Evolutionary conservation across 2,113 vertebrate species (phyloP).

Genomic region (Trematocara variabile): DNA sequence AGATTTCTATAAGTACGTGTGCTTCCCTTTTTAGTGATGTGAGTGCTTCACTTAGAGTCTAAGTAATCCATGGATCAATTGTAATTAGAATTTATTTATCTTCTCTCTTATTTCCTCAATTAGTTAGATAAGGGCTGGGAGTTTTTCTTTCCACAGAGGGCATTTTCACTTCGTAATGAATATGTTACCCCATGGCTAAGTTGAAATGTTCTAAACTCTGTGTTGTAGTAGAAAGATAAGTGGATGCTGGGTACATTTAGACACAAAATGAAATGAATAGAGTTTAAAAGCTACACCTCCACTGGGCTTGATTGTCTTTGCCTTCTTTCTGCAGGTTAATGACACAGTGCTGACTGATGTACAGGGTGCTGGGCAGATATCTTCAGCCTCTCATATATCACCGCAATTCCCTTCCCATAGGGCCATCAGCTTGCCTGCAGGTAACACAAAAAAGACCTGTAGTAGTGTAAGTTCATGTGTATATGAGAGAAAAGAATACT

Average conservation of each 20-base stretch:
- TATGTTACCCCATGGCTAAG: not conserved
- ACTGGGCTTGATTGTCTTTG: not conserved
- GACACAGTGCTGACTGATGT: slow-evolving; percentile 64
- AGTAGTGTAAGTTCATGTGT: not conserved
- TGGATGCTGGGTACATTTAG: not conserved
- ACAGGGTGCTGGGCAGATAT: slow-evolving; percentile 50
- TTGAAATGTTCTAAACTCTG: not conserved
- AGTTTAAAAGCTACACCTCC: not conserved
- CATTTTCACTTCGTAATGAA: not conserved
- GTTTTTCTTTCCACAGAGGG: not conserved
- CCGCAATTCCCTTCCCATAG: slow-evolving; percentile 70
- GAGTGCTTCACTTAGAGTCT: not conserved
- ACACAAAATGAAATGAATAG: not conserved
- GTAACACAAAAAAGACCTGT: slow-evolving; percentile 40
- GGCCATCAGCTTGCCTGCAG: slow-evolving; percentile 70
- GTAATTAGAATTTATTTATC: not conserved
- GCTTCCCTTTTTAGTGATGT: not conserved
- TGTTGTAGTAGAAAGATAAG: not conserved
- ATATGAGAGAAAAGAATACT: not conserved
- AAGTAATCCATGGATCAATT: not conserved
- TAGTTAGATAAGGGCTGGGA: not conserved
- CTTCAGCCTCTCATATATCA: slow-evolving; percentile 64
- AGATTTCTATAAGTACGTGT: not conserved
- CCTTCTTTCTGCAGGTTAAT: slow-evolving; percentile 61
- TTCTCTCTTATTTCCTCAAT: not conserved